phyloP scores from a whole-genome alignment of 2,113 vertebrate genomes.

The Monopterus albus region DNA sequence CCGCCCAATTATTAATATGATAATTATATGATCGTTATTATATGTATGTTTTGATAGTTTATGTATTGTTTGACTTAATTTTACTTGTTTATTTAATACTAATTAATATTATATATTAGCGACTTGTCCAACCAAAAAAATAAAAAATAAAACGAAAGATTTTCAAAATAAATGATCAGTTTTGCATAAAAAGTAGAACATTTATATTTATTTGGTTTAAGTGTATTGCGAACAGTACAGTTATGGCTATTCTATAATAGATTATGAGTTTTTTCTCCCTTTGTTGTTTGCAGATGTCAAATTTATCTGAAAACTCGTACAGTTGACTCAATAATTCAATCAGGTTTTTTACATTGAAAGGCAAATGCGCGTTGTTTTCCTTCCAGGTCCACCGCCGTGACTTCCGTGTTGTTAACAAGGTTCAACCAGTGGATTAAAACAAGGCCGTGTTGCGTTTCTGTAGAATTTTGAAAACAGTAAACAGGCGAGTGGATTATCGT shows the following conservation, averaged over 20 bases:
- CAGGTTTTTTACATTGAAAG: slow-evolving; percentile 33
- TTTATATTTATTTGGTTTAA: too few species aligned
- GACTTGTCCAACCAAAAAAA: too few species aligned
- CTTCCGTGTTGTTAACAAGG: slow-evolving; percentile 54
- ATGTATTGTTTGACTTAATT: too few species aligned
- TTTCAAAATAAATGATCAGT: too few species aligned
- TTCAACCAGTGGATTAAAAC: background rate
- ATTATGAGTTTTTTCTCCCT: background rate
- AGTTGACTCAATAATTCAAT: too few species aligned
- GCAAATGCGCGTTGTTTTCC: background rate
- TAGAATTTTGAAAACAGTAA: background rate
- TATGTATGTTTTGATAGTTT: too few species aligned
- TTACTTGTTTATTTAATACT: too few species aligned
- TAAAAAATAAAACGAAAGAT: too few species aligned
- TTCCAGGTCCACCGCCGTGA: slow-evolving; percentile 36
- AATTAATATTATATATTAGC: too few species aligned
- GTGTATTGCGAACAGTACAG: background rate
- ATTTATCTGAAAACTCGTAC: rapidly evolving
- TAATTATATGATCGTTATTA: too few species aligned
- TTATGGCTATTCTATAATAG: background rate
- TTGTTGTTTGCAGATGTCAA: background rate
- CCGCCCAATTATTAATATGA: too few species aligned
- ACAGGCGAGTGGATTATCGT: background rate
- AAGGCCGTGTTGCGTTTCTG: background rate
- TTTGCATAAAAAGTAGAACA: too few species aligned